phyloP scores from a whole-genome alignment of 2,113 vertebrate species.

The Heterocephalus glaber region DNA sequence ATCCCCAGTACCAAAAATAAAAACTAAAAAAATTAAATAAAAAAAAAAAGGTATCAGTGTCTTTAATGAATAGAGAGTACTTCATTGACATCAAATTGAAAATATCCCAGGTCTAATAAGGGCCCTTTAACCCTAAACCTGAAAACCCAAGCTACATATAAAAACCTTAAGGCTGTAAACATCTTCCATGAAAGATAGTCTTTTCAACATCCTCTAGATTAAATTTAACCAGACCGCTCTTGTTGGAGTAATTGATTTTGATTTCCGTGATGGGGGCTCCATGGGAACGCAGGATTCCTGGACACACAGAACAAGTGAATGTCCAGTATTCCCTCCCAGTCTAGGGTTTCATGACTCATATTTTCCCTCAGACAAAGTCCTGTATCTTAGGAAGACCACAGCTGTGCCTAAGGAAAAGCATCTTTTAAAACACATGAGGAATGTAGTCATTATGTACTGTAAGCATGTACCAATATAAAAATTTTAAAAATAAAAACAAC shows the following conservation, averaged over 20 bases:
- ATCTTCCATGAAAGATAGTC: neutral
- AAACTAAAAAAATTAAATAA: too few relatives aligned
- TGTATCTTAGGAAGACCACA: constrained; percentile 39
- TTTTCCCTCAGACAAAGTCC: constrained; percentile 51
- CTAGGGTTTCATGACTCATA: constrained; percentile 62
- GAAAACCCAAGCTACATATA: neutral
- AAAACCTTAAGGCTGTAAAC: neutral
- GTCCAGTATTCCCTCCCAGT: neutral
- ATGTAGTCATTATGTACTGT: neutral
- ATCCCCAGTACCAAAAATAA: too few relatives aligned
- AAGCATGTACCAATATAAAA: neutral
- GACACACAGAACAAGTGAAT: constrained; percentile 12
- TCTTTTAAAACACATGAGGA: constrained; percentile 43
- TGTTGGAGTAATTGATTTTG: neutral
- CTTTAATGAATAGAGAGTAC: constrained; percentile 22
- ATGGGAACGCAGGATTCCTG: neutral
- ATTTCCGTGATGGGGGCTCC: neutral
- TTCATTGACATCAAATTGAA: neutral
- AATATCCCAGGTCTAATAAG: neutral
- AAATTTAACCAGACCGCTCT: neutral
- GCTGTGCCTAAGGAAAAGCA: constrained; percentile 34
- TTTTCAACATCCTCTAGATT: neutral
- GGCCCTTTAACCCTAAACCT: neutral
- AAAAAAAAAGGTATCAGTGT: neutral
- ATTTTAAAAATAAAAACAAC: neutral